Evolutionary conservation across 2,113 vertebrate genomes (phyloP).

Genomic region (Aythya baeri): DNA sequence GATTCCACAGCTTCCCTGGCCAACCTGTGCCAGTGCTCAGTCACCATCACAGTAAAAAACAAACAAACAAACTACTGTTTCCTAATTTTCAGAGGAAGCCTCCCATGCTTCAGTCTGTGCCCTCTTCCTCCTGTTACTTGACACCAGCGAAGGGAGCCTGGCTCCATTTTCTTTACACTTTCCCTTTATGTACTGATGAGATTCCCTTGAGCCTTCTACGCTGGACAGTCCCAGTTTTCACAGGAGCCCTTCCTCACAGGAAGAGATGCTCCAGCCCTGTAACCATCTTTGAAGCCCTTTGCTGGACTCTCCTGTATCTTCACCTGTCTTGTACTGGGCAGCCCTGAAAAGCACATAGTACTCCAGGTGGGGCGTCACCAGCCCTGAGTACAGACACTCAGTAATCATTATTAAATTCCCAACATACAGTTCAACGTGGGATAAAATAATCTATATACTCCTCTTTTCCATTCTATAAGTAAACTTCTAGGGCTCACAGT

Average conservation of each 20-base stretch:
- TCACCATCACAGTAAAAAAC: background rate
- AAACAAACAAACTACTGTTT: background rate
- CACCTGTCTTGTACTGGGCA: background rate
- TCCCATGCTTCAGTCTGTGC: background rate
- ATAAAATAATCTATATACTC: background rate
- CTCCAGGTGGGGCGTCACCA: fast-evolving
- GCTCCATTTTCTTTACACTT: background rate
- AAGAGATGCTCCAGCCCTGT: background rate
- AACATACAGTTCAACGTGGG: background rate
- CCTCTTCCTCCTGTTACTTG: too few relatives aligned
- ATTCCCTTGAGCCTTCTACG: background rate
- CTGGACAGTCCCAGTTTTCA: background rate
- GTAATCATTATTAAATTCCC: background rate
- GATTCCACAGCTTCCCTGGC: background rate
- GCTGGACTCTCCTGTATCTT: background rate
- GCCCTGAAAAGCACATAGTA: background rate
- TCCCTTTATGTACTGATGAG: background rate
- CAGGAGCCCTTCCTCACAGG: background rate
- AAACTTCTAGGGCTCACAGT: background rate
- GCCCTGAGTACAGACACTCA: background rate
- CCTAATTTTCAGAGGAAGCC: background rate
- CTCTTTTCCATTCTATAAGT: background rate
- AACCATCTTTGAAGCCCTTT: background rate
- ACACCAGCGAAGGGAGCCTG: background rate
- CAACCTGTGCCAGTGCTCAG: background rate